Evolutionary conservation across 2,888 invertebrate genomes (phyloP), one percentile per base, ranked within the genome.

Genomic region (Timandra comae): DNA sequence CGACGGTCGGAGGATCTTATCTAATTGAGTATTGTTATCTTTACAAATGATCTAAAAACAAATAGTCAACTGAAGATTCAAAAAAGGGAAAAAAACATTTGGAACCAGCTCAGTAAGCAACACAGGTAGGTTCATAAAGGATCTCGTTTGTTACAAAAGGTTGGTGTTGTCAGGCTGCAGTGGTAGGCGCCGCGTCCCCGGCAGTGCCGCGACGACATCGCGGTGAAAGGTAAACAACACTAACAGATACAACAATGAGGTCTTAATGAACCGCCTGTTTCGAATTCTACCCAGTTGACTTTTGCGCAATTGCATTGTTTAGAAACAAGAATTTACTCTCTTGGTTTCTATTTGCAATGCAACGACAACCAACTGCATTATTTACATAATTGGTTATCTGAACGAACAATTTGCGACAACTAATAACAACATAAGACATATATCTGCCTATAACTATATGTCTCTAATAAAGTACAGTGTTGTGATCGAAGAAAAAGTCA

Each of bases 201-300:
- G 31, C n/a, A n/a, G n/a, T n/a, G 38, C 32, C 35, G 46, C 35
- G 30, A 27, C 37, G 34, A 37, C 35, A 46, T 46, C 50, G 46
- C 56, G 51, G 64, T 59, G 65, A 62, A 68, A 71, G 61, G 65
- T 67, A 76, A 77, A 77, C 60, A 78, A 56, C 57, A 61, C 55
- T 58, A 59, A 52, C 49, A 62, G 53, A 62, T 51, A 57, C 60
- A 69, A 78, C 75, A 80, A 78, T 75, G 58, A 67, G 61, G 52
- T 50, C 63, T 63, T 79, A 79, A 80, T 73, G 79, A 80, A 69
- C 63, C 38, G 57, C 55, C 60, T 64, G 63, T 63, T 67, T 63
- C 53, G 56, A 56, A 58, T 61, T 57, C 57, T 55, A 60, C 55
- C 53, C 54, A 59, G 56, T 52, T 42, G 45, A 57, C 47, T 62